Evolutionary conservation across 2,888 invertebrate genomes (phyloP), one percentile per base, ranked within the genome.

Genomic region (Drosophila pseudotalamancana): DNA sequence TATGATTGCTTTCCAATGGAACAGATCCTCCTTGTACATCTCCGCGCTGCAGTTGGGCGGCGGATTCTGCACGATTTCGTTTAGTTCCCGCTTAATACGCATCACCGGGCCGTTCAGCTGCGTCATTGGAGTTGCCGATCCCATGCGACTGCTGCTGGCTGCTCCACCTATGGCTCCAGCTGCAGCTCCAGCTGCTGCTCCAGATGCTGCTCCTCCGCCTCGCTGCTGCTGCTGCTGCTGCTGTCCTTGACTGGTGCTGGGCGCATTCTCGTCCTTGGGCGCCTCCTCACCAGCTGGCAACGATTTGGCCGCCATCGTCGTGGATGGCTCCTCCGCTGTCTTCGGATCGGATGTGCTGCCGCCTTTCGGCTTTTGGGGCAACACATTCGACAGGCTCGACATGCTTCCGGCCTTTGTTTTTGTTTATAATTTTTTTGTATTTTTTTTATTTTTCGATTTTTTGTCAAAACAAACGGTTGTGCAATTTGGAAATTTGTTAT

Each of bases 1-100:
- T 0, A 84, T 42, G 0, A 42, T 54, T 0, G 87, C 83, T 3
- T 16, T 23, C 83, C 83, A 84, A n/a, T 62, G 77, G 9, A 53
- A 66, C 0, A 86, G 49, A 63, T 77, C 74, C 4, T 72, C 75
- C 31, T 60, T 63, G 31, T 37, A 27, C 18, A 72, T 46, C 4
- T 70, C 67, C 6, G 81, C 88, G 4, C 42, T 46, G 46, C 88
- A 86, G 14, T 86, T 86, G 1, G 88, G 88, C 18, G 88, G 88
- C 11, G 83, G 88, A 66, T 83, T 19, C 19, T 50, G 23, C 0
- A 12, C 34, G 2, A 84, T 77, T 4, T 88, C 84, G 11, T 31
- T 35, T 12, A 84, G 43, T n/a, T 84, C 83, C 0, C 60, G 65
- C 19, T 40, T 57, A 0, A 84, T 62, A 1, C 83, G 72, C 37